Evolutionary conservation across 2,797 vertebrate species (phyloP), one percentile per base, ranked within the genome.

Genomic region (Oophaga sylvatica): DNA sequence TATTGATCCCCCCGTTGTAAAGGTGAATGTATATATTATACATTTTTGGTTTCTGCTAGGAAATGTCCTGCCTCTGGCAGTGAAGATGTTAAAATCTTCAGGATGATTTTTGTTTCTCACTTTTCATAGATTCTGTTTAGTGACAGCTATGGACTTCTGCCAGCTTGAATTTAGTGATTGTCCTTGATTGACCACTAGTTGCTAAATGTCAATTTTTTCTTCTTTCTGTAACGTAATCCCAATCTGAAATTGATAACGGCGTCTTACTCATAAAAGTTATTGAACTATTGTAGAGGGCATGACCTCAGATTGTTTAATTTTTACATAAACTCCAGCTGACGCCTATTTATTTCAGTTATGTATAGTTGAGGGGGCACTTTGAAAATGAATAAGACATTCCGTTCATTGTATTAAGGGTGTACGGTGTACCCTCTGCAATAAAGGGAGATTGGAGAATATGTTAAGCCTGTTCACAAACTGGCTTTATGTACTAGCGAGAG

Each of bases 71-170:
- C 41, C 8, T 67, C 29, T 71, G 87, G 81, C 87, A 88, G 26
- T 29, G 62, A 83, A 84, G 41, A 63, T 13, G 56, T 84, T 84
- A 75, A 84, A 62, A 22, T 80, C 60, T 75, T 67, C 76, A 60
- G 63, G 41, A 59, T 84, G 63, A 70, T 83, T 79, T 83, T 62
- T 87, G 60, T 76, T 82, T 70, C 81, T 75, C 56, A 56, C 68
- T 79, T 87, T 41, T 70, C 10, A 75, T 68, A 70, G 68, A 62
- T 77, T 76, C 67, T 22, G 77, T 85, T 77, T 80, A 77, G 45
- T 82, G 87, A 77, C 79, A 88, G 87, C 35, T 77, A 83, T 88
- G 87, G 83, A 85, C 60, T 17, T 35, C 35, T 84, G 87, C 87
- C 87, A 88, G 82, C 76, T 71, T 45, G 16, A 19, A 57, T 88